A percentile compares a stretch with the other conserved stretches of the same genome.
Evolutionary conservation across 2,888 invertebrate species (phyloP).

Genomic region (Hedya salicella): DNA sequence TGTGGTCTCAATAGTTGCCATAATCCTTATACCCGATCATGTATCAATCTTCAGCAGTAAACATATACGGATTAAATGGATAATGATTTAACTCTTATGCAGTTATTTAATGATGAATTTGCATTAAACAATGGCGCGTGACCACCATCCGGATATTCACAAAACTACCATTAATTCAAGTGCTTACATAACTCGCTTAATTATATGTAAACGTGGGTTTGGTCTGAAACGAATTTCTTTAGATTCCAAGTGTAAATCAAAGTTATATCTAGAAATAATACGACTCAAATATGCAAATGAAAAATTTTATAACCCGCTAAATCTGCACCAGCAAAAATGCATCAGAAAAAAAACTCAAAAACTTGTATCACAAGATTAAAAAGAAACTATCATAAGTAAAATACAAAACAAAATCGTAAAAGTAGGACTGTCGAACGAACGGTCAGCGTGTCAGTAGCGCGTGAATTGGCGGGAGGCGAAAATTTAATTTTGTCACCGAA

Average conservation of each 20-base stretch:
- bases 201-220: conserved; percentile 16
- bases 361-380: background rate
- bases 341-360: background rate
- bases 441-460: conserved; percentile 80
- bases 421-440: conserved; percentile 65
- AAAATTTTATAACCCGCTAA: background rate
- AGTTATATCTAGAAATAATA: conserved; percentile 4
- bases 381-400: background rate
- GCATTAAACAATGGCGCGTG: conserved; percentile 17
- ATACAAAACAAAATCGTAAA: conserved; percentile 48
- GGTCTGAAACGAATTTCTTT: background rate
- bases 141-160: conserved; percentile 11
- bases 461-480: conserved; percentile 67
- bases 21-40: too few relatives aligned
- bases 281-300: too few relatives aligned
- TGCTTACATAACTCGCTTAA: conserved; percentile 20
- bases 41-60: too few relatives aligned
- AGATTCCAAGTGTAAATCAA: background rate
- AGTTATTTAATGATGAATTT: conserved; percentile 16
- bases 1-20: too few relatives aligned
- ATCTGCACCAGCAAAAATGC: background rate
- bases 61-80: too few relatives aligned
- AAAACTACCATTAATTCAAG: conserved; percentile 12
- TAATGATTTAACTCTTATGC: too few relatives aligned
- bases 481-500: conserved; percentile 80